Conservation (phyloP, 92 coral and sea anemone genomes). For the Hydrozoanthus gracilis region DNA sequence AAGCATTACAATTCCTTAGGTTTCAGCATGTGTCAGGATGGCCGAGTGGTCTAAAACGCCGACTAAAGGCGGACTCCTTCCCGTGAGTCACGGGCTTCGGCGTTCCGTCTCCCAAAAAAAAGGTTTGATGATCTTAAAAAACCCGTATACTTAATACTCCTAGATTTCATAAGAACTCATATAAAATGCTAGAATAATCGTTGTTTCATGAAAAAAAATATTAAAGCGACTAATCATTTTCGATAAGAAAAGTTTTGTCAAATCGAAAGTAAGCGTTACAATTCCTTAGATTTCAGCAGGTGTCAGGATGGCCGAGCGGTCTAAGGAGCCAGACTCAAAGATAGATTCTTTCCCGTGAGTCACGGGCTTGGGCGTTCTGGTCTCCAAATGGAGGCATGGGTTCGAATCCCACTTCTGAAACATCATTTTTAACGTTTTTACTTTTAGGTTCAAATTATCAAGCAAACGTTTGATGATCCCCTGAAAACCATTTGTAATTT, state of each 20-base stretch:
- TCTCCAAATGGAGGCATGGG: constrained; percentile 99
- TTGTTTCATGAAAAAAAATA: neutral
- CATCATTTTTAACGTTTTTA: constrained; percentile 15
- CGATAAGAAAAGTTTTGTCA: neutral
- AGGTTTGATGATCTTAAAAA: neutral
- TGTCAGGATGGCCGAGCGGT: neutral
- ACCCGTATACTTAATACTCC: neutral
- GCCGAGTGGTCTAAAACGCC: too few relatives aligned
- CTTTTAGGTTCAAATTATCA: neutral
- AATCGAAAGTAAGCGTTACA: neutral
- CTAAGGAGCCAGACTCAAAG: neutral
- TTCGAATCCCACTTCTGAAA: constrained; percentile 99
- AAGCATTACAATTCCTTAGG: neutral
- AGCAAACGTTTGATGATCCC: neutral
- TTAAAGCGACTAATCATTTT: neutral
- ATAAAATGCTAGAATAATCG: neutral
- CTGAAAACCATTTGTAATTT: neutral
- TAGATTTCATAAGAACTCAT: neutral
- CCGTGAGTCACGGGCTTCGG: constrained; percentile 71
- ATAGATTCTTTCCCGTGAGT: neutral
- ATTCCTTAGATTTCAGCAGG: neutral
- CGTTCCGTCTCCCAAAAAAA: constrained; percentile 96
- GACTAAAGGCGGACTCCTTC: neutral
- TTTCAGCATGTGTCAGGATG: too few relatives aligned
- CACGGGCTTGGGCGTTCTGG: constrained; percentile 97